Base-by-base conservation (phyloP, 1,140 invertebrate genomes). In the Carposina sasakii region DNA sequence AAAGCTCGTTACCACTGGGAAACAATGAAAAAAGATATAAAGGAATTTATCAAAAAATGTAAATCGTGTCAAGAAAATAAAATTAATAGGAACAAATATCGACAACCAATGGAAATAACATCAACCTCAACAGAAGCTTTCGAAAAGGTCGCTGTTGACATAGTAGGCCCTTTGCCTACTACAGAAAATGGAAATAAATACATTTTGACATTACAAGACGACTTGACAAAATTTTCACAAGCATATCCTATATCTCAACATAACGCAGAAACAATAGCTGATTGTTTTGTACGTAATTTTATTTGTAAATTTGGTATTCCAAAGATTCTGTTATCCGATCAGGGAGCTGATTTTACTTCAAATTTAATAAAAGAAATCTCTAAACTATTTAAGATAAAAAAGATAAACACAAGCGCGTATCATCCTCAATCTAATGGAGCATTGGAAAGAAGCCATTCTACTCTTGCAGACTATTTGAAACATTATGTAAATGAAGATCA, bases 381-480 rank as follows among this genome's bases (percentile, higher is more conserved):
- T 5, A 50, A 50, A 42, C 20, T 50, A n/a, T 36, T 42, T 17
- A 50, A 50, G 36, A 50, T 50, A 0, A 50, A 50, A 20, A 13
- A 42, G 19, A 8, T 50, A 10, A 42, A 2, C 15, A 42, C 48
- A n/a, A 50, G 19, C 10, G 39, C 48, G 5, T 51, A 44, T 20
- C 48, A 51, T 30, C 48, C 48, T 2, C 48, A 43, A 37, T 26
- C 48, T n/a, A n/a, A 51, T 28, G 48, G 48, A 28, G 63, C 67
- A 12, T 39, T 83, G 19, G 75, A 83, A 63, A 47, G 75, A 31
- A 57, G 46, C 17, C 78, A 84, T 61, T 34, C 42, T n/a, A 77
- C 71, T 9, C 44, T 86, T 42, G 57, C 45, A 13, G 77, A 85
- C 24, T 84, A 81, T 61, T 23, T 82, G 15, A 74, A 67, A 65